Conservation (phyloP, 2,888 invertebrate genomes). For the Diplolepis rosae region DNA sequence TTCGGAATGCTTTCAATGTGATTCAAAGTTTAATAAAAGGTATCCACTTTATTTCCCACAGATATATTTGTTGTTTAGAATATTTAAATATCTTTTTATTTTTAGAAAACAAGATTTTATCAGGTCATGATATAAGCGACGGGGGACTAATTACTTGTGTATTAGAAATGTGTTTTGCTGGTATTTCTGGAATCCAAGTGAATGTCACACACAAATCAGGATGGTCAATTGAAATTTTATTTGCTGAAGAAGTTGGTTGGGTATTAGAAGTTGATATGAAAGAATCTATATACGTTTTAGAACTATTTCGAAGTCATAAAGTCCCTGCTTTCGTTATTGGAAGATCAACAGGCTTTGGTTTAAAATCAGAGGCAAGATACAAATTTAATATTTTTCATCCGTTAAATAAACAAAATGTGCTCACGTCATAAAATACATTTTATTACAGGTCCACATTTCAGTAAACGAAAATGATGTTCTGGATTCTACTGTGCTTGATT, state of each 20-base stretch:
- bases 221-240: slow-evolving; percentile 81
- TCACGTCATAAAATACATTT: too few relatives aligned
- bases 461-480: slow-evolving; percentile 79
- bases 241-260: slow-evolving; percentile 91
- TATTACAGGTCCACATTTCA: slow-evolving; percentile 74
- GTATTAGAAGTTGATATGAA: slow-evolving; percentile 82
- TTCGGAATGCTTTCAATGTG: slow-evolving; percentile 86
- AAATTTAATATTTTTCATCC: slow-evolving; percentile 15
- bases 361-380: slow-evolving; percentile 77
- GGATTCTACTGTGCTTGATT: slow-evolving; percentile 78
- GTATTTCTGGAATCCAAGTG: slow-evolving; percentile 85
- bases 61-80: neutral
- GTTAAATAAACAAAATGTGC: neutral
- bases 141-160: slow-evolving; percentile 93
- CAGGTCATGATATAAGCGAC: slow-evolving; percentile 98
- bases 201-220: slow-evolving; percentile 78
- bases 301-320: slow-evolving; percentile 77
- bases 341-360: slow-evolving; percentile 79
- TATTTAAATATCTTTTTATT: slow-evolving; percentile 36
- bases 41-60: too few relatives aligned
- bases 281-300: slow-evolving; percentile 77
- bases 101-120: slow-evolving; percentile 80
- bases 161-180: slow-evolving; percentile 97
- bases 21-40: slow-evolving; percentile 90
- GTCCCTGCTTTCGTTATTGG: slow-evolving; percentile 83